Percentiles rank a stretch among this genome's conserved stretches.
Evolutionary conservation across 2,113 vertebrate genomes (phyloP).

Genomic region (Tympanuchus pallidicinctus): DNA sequence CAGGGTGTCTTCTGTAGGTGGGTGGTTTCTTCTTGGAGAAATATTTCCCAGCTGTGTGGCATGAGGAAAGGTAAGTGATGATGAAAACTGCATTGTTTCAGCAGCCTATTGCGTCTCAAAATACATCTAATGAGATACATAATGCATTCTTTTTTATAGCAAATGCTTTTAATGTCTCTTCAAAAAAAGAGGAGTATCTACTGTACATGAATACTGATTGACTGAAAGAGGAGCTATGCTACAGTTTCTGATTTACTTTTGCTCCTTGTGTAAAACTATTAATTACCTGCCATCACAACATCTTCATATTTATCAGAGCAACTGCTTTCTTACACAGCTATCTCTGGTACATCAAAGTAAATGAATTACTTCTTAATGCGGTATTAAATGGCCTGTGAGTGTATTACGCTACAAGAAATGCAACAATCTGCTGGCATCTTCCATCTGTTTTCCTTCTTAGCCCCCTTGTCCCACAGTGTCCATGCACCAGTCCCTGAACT

Average conservation of each 20-base stretch:
- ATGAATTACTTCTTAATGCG: not conserved
- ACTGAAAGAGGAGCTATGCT: not conserved
- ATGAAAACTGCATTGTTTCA: not conserved
- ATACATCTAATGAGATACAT: not conserved
- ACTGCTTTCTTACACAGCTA: not conserved
- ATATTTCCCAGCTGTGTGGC: not conserved
- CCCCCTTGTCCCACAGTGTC: not conserved
- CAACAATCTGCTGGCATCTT: not conserved
- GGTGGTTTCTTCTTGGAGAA: not conserved
- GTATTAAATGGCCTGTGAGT: not conserved
- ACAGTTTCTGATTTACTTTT: not conserved
- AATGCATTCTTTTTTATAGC: not conserved
- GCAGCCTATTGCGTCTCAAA: not conserved
- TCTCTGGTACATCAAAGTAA: not conserved
- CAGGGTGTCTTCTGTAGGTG: not conserved
- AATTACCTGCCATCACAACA: not conserved
- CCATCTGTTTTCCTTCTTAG: not conserved
- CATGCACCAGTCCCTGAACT: not conserved
- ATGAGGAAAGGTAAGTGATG: too few relatives aligned
- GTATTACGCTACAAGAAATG: not conserved
- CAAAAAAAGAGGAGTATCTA: not conserved
- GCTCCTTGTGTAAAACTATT: not conserved
- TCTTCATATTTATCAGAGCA: not conserved
- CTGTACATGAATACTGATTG: not conserved
- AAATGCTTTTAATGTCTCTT: not conserved